Base-by-base conservation (phyloP, 2,113 vertebrate genomes). In the Motacilla tschutschensis region DNA sequence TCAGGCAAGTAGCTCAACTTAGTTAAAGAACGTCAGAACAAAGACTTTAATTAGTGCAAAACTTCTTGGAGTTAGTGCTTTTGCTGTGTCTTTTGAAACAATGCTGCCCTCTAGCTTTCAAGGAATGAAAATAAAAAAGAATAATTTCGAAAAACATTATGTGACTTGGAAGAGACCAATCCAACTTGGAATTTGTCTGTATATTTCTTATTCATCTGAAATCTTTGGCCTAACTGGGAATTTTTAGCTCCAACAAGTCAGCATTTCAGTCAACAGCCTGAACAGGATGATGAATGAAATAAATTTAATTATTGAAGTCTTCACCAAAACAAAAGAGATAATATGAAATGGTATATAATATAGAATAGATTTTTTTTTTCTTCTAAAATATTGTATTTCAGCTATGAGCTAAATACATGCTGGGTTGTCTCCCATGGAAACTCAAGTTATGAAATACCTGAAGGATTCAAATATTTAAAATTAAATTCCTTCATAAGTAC, bases 21-120 rank as follows among this genome's bases (percentile, higher is more conserved):
- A 87, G 54, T 66, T 79, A 74, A 75, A 78, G 17, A 48, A 48
- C 14, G 53, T 79, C 63, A 91, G 74, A 78, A 84, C 20, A 51
- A 58, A 81, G 43, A 50, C 47, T 82, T 89, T 31, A 47, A 74
- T 71, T 62, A 79, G 21, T 8, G 8, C 65, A 72, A 85, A 81
- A 72, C 31, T 88, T 66, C 14, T 64, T 77, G 28, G 17, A n/a
- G 14, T 60, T 65, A 5, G 3, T 36, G 11, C 9, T 67, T 82
- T 66, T 54, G 4, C 18, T 9, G 6, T 50, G 33, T 82, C 63
- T 70, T 46, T 70, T 91, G 69, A 77, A 90, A 63, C 69, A 71
- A 87, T 47, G 64, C 87, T 93, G 64, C 83, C 85, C 85, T 92
- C 83, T 95, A 76, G 74, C 71, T 88, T 59, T 71, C 40, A 59